Evolutionary conservation across 2,797 vertebrate genomes (phyloP).

Genomic region (Sebastes alutus): DNA sequence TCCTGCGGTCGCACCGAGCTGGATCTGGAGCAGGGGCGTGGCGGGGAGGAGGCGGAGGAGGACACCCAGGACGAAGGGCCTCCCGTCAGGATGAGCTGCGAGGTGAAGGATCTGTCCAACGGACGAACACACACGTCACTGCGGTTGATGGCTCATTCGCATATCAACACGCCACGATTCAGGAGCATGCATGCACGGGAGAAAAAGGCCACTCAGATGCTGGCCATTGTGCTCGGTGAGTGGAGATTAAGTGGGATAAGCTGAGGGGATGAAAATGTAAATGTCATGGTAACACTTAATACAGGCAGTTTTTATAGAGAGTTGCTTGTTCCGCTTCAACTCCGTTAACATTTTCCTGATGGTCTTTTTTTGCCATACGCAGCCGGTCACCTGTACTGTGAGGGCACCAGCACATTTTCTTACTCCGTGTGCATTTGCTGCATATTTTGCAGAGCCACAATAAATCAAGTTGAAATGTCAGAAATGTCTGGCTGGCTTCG

Average conservation of each 20-base stretch:
- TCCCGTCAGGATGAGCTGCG: constrained; percentile 78
- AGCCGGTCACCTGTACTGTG: neutral
- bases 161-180: constrained; percentile 70
- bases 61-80: constrained; percentile 43
- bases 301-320: constrained; percentile 1
- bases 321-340: neutral
- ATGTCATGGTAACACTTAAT: constrained; percentile 24
- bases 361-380: neutral
- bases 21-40: constrained; percentile 62
- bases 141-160: constrained; percentile 64
- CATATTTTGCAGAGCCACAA: constrained; percentile 30
- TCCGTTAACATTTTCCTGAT: neutral
- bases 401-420: neutral
- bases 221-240: constrained; percentile 94
- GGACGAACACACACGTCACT: constrained; percentile 86
- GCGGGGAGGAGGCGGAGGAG: constrained; percentile 32
- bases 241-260: constrained; percentile 28
- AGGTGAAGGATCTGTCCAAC: constrained; percentile 87
- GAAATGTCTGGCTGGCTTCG: neutral
- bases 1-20: constrained; percentile 80
- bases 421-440: neutral
- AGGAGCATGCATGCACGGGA: constrained; percentile 89
- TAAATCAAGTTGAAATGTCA: constrained; percentile 53
- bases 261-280: constrained; percentile 27
- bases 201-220: constrained; percentile 95